Conservation (phyloP, 2,113 vertebrate genomes). For the Formicarius rufipectus region DNA sequence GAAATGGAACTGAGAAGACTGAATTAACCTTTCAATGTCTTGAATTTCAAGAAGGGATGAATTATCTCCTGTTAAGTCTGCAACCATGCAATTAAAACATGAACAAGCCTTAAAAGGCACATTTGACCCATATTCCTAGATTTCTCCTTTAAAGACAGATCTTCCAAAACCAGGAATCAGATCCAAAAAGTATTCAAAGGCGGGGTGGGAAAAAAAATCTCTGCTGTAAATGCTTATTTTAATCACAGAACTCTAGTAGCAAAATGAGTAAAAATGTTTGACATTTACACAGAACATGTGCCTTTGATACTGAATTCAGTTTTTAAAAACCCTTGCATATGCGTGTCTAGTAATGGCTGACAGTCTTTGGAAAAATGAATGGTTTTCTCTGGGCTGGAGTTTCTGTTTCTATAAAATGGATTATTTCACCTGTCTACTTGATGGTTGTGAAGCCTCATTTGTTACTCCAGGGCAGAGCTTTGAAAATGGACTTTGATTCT, state of each 20-base stretch:
- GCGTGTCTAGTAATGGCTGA: neutral
- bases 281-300: neutral
- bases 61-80: slow-evolving; percentile 32
- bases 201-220: neutral
- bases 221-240: slow-evolving; percentile 35
- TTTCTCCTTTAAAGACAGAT: slow-evolving; percentile 6
- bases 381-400: neutral
- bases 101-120: neutral
- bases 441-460: neutral
- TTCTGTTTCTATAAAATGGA: neutral
- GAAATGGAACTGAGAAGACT: slow-evolving; percentile 66
- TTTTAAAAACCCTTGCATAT: neutral
- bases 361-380: neutral
- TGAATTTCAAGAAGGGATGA: slow-evolving; percentile 59
- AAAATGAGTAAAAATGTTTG: slow-evolving; percentile 24
- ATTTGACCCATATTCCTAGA: slow-evolving; percentile 23
- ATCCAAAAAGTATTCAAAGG: neutral
- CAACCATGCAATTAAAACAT: slow-evolving; percentile 36
- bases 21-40: slow-evolving; percentile 65
- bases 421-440: neutral
- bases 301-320: neutral
- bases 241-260: slow-evolving; percentile 19
- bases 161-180: neutral
- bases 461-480: neutral
- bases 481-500: neutral